These are phyloP conservation scores for Nicator chloris DNA, from an alignment of 2,113 vertebrate genomes.

Conservation along the genomic window DNA sequence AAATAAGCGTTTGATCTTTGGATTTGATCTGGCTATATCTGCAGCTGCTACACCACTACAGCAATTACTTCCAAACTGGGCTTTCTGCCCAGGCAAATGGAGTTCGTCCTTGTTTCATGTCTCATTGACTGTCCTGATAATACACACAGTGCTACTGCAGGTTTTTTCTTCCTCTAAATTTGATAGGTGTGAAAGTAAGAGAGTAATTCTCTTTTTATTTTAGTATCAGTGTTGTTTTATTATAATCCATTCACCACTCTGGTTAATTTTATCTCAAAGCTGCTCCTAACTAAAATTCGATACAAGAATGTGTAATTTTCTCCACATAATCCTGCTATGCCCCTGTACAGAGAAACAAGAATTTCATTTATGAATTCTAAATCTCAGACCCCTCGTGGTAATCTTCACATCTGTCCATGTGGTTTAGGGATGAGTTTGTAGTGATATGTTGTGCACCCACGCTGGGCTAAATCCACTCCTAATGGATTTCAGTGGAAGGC, in stretches of 20 bases:
- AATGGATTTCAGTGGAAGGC: not conserved
- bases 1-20: conserved; percentile 75
- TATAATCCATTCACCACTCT: not conserved
- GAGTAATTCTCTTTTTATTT: not conserved
- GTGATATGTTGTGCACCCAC: not conserved
- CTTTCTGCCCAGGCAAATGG: conserved; percentile 70
- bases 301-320: not conserved
- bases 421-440: not conserved
- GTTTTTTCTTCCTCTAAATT: conserved; percentile 22
- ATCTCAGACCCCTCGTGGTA: not conserved
- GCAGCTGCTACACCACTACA: conserved; percentile 64
- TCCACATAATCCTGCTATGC: not conserved
- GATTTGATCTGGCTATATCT: conserved; percentile 66
- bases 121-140: conserved; percentile 57
- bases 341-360: not conserved
- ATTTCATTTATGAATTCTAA: conserved; percentile 26
- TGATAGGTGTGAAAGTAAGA: conserved; percentile 25
- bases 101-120: conserved; percentile 64
- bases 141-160: conserved; percentile 3
- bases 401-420: conserved; percentile 35
- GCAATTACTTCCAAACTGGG: conserved; percentile 68
- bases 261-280: conserved; percentile 21
- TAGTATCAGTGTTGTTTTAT: not conserved
- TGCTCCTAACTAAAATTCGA: not conserved
- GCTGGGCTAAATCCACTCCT: not conserved